These are phyloP conservation scores for Propsilocerus akamusi DNA, from an alignment of 1,140 invertebrate genomes.

Conservation along the genomic window DNA sequence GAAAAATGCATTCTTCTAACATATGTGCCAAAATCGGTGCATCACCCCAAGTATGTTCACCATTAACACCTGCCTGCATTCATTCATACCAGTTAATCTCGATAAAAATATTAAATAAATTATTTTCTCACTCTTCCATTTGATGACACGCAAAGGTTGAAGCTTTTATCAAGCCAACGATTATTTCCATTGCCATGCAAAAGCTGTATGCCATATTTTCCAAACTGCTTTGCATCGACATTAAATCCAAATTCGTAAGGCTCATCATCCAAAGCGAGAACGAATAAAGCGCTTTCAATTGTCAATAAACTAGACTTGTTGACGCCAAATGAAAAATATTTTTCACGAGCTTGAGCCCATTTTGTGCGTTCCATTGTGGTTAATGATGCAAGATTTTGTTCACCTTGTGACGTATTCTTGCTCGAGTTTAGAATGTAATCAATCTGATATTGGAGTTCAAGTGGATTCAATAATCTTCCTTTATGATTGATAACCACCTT, in stretches of 20 bases:
- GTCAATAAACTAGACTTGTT: conserved; percentile 70
- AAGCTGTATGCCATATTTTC: conserved; percentile 63
- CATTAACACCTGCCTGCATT: background rate
- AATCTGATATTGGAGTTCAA: background rate
- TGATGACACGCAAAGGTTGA: conserved; percentile 71
- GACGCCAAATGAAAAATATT: conserved; percentile 58
- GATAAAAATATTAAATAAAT: too few species aligned
- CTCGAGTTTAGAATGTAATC: background rate
- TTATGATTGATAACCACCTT: conserved; percentile 45
- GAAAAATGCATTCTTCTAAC: background rate
- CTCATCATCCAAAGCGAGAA: conserved; percentile 39
- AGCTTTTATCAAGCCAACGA: conserved; percentile 95
- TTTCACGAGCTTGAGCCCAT: conserved; percentile 64
- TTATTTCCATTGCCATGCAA: conserved; percentile 87
- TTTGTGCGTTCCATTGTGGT: conserved; percentile 72
- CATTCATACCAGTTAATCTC: too few species aligned
- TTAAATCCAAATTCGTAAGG: conserved; percentile 59
- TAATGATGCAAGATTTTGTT: conserved; percentile 67
- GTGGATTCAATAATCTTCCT: background rate
- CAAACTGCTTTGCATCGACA: conserved; percentile 49
- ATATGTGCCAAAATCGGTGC: background rate
- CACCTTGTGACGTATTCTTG: conserved; percentile 30
- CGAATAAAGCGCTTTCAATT: conserved; percentile 84
- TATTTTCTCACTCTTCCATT: conserved; percentile 74
- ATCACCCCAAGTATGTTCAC: background rate